phyloP scores from a whole-genome alignment of 2,888 invertebrate genomes.

The Athalia cordata region DNA sequence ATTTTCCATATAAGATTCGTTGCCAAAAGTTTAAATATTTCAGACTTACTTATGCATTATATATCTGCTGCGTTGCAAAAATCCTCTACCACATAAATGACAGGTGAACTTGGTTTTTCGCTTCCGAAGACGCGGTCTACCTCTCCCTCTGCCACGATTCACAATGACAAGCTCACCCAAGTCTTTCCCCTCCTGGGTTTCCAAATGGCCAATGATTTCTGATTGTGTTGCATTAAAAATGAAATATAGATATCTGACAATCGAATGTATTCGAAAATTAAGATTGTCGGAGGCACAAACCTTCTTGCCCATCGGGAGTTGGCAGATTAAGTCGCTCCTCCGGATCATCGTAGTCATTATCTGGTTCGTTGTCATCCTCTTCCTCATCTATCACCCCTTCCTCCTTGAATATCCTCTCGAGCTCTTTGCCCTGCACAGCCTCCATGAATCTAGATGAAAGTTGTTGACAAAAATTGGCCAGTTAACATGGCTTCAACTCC shows the following conservation, averaged over 20 bases:
- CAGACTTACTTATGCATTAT: conserved; percentile 69
- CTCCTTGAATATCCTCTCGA: conserved; percentile 83
- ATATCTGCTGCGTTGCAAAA: conserved; percentile 75
- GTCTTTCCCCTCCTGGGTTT: conserved; percentile 77
- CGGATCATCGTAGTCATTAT: conserved; percentile 62
- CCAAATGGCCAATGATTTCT: conserved; percentile 82
- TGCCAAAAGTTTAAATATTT: not conserved
- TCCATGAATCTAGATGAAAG: conserved; percentile 68
- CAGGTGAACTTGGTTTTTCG: conserved; percentile 73
- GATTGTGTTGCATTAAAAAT: conserved; percentile 25
- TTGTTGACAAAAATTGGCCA: too few species aligned
- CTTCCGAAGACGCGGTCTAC: conserved; percentile 75
- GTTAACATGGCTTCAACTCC: not conserved
- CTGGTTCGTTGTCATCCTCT: conserved; percentile 68
- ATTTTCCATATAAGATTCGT: not conserved
- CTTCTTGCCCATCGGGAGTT: conserved; percentile 64
- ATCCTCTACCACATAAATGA: conserved; percentile 75
- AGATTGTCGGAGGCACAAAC: conserved; percentile 48
- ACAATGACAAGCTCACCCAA: conserved; percentile 80
- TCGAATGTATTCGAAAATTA: not conserved
- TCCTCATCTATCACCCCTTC: conserved; percentile 83
- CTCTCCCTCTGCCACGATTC: conserved; percentile 76
- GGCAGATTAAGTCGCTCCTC: conserved; percentile 63
- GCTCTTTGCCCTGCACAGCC: conserved; percentile 81
- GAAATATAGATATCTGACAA: not conserved